Conservation (phyloP, 2,888 invertebrate genomes). For the Parnassius orleans region DNA sequence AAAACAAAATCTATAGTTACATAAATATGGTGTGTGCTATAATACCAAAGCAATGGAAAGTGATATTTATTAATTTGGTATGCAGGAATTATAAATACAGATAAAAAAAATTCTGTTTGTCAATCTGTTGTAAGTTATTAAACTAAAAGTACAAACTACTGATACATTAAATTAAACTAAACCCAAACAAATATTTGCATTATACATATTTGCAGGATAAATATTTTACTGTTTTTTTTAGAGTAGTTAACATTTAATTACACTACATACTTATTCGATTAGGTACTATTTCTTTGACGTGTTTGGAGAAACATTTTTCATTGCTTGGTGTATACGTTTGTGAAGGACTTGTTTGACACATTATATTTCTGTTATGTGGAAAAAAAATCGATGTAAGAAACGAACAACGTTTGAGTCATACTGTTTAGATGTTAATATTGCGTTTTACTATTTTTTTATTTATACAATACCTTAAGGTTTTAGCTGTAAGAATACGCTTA, state of each 20-base stretch:
- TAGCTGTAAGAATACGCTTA: constrained; percentile 72
- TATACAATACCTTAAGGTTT: constrained; percentile 54
- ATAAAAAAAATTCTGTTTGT: too few species aligned
- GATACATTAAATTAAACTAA: too few species aligned
- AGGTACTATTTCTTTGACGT: too few species aligned
- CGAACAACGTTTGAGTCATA: constrained; percentile 41
- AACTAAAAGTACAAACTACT: too few species aligned
- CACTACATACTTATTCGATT: too few species aligned
- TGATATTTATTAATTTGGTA: not conserved
- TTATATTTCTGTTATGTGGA: not conserved
- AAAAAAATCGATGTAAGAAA: constrained; percentile 28
- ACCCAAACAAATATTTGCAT: too few species aligned
- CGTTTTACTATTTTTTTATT: constrained; percentile 64
- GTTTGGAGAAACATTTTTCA: not conserved
- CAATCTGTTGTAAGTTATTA: too few species aligned
- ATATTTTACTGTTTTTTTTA: too few species aligned
- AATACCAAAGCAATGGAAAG: constrained; percentile 5
- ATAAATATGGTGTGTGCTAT: constrained; percentile 6
- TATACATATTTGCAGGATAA: too few species aligned
- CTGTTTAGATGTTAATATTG: constrained; percentile 44
- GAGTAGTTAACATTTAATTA: too few species aligned
- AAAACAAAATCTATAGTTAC: not conserved
- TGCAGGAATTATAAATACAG: too few species aligned
- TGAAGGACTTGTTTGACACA: not conserved
- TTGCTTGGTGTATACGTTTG: not conserved